Base-by-base conservation (phyloP, 2,113 vertebrate genomes). In the Grus americana region DNA sequence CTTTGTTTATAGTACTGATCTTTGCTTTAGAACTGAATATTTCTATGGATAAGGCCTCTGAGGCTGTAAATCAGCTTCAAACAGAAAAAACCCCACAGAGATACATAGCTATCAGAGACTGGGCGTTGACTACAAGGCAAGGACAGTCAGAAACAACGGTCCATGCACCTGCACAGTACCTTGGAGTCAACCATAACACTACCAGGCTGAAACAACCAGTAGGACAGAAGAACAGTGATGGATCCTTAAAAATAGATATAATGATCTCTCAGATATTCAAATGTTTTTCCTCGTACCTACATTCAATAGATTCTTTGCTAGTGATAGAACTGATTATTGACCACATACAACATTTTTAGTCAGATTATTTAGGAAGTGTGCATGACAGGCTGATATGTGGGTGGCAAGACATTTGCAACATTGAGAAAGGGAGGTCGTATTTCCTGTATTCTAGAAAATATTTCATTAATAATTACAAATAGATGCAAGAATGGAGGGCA, bases 141-240 rank as follows among this genome's bases (percentile, higher is more conserved):
- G 16, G 19, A 34, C 27, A 42, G n/a, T 32, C 61, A 76, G 50
- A 78, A 72, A 58, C 8, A 34, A 6, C 15, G 42, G 19, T 8
- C 22, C 11, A 4, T 0, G 0, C 3, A 23, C 2, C 0, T 6
- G 4, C 32, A 52, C 17, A 4, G 13, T 26, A 21, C 36, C 30
- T 55, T 50, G 16, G 36, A 72, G 49, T 21, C 42, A 71, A 14
- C 6, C 34, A 11, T 4, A 57, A 0, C 0, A 88, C 38, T 42
- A n/a, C 6, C 18, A 29, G 58, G 32, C 42, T 66, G 21, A 76
- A 88, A 79, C 32, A 61, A 52, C 4, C 6, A 30, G 19, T 42
- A 67, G 24, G 21, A 32, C 26, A 42, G 34, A 71, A 40, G 10
- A 83, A n/a, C 20, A 71, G 32, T 7, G 8, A 34, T 18, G 8